Conservation (phyloP, 53 echinoderm and acorn worm species). For the Luidia sarsii region DNA sequence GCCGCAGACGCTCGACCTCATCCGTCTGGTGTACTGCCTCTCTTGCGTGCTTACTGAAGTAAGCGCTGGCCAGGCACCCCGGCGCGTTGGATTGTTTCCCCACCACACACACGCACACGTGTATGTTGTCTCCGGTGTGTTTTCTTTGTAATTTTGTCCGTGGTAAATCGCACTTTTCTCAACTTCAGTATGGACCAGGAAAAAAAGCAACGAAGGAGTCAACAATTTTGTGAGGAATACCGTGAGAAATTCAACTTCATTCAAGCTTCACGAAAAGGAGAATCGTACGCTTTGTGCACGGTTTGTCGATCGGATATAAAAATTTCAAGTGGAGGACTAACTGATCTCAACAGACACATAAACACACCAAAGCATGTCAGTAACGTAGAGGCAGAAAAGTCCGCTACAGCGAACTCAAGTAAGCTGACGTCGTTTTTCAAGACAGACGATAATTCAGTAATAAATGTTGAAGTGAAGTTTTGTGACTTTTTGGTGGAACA, state of each 20-base stretch:
- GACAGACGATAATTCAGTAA: not conserved
- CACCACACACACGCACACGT: too few species aligned
- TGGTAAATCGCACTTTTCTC: too few species aligned
- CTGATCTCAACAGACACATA: not conserved
- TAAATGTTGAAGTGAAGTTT: constrained; percentile 29
- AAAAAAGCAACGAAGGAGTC: too few species aligned
- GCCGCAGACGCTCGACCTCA: too few species aligned
- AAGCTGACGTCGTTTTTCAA: constrained; percentile 21
- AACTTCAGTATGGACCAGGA: too few species aligned
- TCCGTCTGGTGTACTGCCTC: too few species aligned
- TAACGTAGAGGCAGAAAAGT: not conserved
- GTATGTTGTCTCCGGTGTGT: too few species aligned
- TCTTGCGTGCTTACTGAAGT: too few species aligned
- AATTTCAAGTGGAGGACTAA: not conserved
- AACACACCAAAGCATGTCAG: constrained; percentile 1
- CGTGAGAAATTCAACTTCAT: not conserved
- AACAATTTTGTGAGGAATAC: too few species aligned
- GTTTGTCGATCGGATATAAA: not conserved
- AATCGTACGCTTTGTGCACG: not conserved
- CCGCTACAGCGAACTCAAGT: not conserved
- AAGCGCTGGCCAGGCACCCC: too few species aligned
- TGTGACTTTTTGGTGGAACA: constrained; percentile 29
- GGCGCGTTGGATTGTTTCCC: too few species aligned
- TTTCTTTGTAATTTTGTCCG: too few species aligned
- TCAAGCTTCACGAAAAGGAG: not conserved